Evolutionary conservation across 2,888 invertebrate genomes (phyloP), one percentile per base, ranked within the genome.

Genomic region (Napeogenes inachia): DNA sequence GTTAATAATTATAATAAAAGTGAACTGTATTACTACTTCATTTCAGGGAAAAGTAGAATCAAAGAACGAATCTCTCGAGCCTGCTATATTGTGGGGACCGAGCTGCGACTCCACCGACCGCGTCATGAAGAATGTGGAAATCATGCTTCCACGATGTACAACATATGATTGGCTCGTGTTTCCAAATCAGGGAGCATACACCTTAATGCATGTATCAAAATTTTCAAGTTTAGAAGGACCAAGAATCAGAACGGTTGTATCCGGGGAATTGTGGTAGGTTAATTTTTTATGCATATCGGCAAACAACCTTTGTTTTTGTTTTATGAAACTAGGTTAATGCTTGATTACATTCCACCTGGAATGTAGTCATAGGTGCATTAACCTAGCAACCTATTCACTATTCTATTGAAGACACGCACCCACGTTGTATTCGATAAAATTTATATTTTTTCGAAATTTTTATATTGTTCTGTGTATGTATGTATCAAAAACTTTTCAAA

Each of bases 161-260:
- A 63, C 73, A 4, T 62, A 64, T 10, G 79, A 79, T 57, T 80
- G 79, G 80, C 70, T 79, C 4, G 68, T 77, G 3, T 73, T 79
- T 38, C 56, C 63, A 2, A 64, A 60, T 4, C 75, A 76, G 42
- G 80, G 79, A 2, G 76, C 76, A 0, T 79, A 80, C 47, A 69
- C 76, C 5, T 70, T 73, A 8, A 65, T 64, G 3, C 76, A 72
- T 12, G 61, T 73, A 3, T 69, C 72, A 8, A 61, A 21, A 0
- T 80, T 81, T 62, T 78, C 80, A 0, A 68, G 74, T 45, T 53
- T 79, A 4, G 64, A 68, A 10, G 66, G 57, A 54, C 78, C 80
- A 2, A 59, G 63, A 38, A 76, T 73, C 45, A 67, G 78, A 30
- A 38, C 72, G 13, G 77, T 81, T 4, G 59, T 79, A 13, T 77